Percentiles rank a stretch among this genome's conserved stretches.
Conservation (phyloP, 2,888 invertebrate species). For the Tetragonula carbonaria region DNA sequence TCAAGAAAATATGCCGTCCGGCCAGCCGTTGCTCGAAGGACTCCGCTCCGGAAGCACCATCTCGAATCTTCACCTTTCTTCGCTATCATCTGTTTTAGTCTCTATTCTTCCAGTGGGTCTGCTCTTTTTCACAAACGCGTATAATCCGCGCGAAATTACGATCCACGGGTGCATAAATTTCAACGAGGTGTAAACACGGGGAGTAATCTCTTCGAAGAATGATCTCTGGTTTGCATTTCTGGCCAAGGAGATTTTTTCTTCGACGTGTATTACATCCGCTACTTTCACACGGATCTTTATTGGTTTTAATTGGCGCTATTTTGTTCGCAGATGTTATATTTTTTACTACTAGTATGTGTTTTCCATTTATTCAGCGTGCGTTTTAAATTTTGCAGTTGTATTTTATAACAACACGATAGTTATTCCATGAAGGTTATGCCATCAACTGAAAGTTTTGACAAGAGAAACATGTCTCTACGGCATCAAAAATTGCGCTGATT, state of each 20-base stretch:
- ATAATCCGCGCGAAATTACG: constrained; percentile 58
- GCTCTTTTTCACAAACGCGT: constrained; percentile 53
- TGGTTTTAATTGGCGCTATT: no score
- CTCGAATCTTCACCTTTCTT: constrained; percentile 34
- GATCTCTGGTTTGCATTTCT: not conserved
- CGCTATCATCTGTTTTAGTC: not conserved
- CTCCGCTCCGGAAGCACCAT: constrained; percentile 45
- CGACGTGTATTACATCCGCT: no score
- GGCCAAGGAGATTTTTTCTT: not conserved
- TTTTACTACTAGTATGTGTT: no score
- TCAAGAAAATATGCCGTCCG: constrained; percentile 53
- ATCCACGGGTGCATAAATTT: constrained; percentile 59
- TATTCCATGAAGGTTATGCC: no score
- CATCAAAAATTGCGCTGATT: no score
- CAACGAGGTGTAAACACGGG: not conserved
- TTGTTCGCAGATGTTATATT: no score
- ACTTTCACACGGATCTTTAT: no score
- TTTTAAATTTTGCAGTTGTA: no score
- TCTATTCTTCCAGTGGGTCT: not conserved
- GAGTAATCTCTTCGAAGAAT: not conserved
- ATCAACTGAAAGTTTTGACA: no score
- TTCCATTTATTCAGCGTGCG: no score
- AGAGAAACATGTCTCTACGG: no score
- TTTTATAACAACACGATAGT: no score
- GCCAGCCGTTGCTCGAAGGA: constrained; percentile 37